These are phyloP conservation scores for Parnassius apollo DNA, from an alignment of 2,888 invertebrate species.

Conservation along the genomic window DNA sequence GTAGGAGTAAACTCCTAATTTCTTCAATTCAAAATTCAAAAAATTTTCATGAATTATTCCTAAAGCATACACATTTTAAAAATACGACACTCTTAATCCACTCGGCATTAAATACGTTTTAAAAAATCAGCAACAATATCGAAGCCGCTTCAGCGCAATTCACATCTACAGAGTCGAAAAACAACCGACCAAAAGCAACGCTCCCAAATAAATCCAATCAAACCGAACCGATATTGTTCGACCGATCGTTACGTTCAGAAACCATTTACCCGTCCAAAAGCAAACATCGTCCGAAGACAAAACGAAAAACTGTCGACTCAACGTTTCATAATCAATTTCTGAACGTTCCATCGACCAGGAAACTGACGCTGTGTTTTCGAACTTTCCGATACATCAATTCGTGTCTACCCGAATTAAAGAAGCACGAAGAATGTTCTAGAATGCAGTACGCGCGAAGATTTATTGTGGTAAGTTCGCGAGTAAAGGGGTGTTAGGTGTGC, in stretches of 20 bases:
- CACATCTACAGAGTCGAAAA: conserved; percentile 27
- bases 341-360: conserved; percentile 40
- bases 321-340: conserved; percentile 65
- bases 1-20: too few relatives aligned
- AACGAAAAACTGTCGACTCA: conserved; percentile 66
- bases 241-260: conserved; percentile 43
- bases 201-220: conserved; percentile 50
- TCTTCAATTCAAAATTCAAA: too few relatives aligned
- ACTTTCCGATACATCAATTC: conserved; percentile 18
- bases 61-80: too few relatives aligned
- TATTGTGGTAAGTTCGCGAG: conserved; percentile 34
- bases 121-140: neutral
- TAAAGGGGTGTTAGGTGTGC: conserved; percentile 40
- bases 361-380: conserved; percentile 30
- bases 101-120: conserved; percentile 1
- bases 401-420: conserved; percentile 14
- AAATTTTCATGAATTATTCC: too few relatives aligned
- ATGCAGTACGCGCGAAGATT: conserved; percentile 41
- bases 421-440: conserved; percentile 30
- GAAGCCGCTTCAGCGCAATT: conserved; percentile 13
- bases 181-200: conserved; percentile 31
- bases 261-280: conserved; percentile 50
- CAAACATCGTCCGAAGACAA: conserved; percentile 47
- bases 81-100: neutral
- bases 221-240: conserved; percentile 44